These are phyloP conservation scores for Batillaria attramentaria DNA, from an alignment of 1,140 invertebrate genomes.

Conservation along the genomic window DNA sequence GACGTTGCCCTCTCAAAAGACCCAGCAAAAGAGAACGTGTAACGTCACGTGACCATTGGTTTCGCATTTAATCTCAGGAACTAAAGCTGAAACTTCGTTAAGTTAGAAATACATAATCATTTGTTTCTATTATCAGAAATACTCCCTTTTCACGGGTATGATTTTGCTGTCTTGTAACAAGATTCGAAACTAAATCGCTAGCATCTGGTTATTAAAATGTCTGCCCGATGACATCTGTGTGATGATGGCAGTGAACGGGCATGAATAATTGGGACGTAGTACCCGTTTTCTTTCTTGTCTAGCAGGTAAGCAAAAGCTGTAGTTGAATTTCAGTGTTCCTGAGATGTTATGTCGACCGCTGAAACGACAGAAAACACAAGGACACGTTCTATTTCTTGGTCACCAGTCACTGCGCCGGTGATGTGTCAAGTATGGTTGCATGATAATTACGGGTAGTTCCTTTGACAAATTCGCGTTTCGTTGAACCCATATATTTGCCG, in stretches of 20 bases:
- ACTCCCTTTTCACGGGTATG: neutral
- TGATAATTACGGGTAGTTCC: constrained; percentile 10
- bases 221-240: constrained; percentile 25
- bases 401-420: neutral
- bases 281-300: neutral
- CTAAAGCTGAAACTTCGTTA: too few relatives aligned
- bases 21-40: constrained; percentile 50
- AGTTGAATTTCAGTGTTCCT: too few relatives aligned
- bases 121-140: neutral
- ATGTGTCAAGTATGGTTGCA: constrained; percentile 6
- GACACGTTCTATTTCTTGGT: too few relatives aligned
- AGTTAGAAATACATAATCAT: neutral
- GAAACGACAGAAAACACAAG: too few relatives aligned
- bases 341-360: too few relatives aligned
- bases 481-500: too few relatives aligned
- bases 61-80: constrained; percentile 22
- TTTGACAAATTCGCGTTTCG: too few relatives aligned
- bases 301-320: constrained; percentile 26
- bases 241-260: constrained; percentile 21
- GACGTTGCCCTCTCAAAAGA: constrained; percentile 52
- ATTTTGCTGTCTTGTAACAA: neutral
- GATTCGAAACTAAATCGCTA: constrained; percentile 23
- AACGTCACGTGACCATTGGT: constrained; percentile 49
- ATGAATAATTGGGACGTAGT: constrained; percentile 19
- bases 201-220: constrained; percentile 26